These are phyloP conservation scores for Ptilodon capucinus DNA, from an alignment of 2,888 invertebrate genomes.

Conservation along the genomic window DNA sequence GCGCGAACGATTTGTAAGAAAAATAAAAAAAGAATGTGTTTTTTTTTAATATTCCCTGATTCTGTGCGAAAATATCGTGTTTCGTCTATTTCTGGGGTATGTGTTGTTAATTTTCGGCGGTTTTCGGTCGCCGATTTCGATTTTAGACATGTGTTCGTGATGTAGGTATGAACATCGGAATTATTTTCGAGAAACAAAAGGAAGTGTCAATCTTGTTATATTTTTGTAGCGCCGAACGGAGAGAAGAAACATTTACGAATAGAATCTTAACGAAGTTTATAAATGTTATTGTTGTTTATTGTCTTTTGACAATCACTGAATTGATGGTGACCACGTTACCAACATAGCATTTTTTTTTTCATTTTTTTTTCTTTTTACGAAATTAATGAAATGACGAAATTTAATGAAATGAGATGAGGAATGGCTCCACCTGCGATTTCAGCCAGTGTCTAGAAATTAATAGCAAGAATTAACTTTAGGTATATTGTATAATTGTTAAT, in stretches of 20 bases:
- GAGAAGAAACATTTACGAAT: conserved; percentile 29
- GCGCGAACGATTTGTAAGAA: conserved; percentile 67
- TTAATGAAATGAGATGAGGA: no score
- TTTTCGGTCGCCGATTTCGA: conserved; percentile 58
- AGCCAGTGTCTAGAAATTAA: no score
- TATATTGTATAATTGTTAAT: no score
- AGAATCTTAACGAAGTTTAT: no score
- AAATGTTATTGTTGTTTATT: no score
- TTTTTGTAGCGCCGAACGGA: conserved; percentile 23
- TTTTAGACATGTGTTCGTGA: conserved; percentile 71
- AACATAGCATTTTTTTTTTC: no score
- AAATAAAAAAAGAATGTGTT: conserved; percentile 51
- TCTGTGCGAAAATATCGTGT: conserved; percentile 76
- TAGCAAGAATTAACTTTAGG: no score
- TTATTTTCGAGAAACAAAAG: conserved; percentile 48
- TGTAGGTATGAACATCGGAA: conserved; percentile 40
- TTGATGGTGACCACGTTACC: no score
- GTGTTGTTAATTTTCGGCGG: conserved; percentile 36
- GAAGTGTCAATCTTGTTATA: conserved; percentile 52
- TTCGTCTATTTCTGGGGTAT: conserved; percentile 46
- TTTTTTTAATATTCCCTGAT: conserved; percentile 70
- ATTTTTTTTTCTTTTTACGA: no score
- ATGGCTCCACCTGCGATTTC: no score
- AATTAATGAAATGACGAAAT: no score
- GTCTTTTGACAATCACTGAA: no score